Evolutionary conservation across 2,113 vertebrate genomes (phyloP).

Genomic region (Otocyon megalotis): DNA sequence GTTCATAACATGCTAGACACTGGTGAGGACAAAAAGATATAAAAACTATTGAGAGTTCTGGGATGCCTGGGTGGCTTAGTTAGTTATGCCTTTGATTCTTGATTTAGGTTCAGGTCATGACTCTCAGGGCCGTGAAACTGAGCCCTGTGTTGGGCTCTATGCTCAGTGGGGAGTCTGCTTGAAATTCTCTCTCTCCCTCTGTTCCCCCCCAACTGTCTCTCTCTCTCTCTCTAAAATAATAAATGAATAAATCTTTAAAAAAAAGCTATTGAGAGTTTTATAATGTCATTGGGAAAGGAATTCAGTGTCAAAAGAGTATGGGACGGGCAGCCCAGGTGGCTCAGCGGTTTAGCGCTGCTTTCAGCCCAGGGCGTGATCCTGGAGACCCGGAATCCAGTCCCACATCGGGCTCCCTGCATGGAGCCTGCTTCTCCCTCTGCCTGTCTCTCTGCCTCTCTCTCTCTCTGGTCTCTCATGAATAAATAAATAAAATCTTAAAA

Average conservation of each 20-base stretch:
- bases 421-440: too few species aligned
- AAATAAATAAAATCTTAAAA: too few species aligned
- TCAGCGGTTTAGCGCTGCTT: too few species aligned
- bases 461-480: too few species aligned
- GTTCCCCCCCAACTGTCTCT: background rate
- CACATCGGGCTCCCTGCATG: too few species aligned
- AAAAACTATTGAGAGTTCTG: slow-evolving; percentile 1
- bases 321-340: too few species aligned
- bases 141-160: background rate
- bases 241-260: background rate
- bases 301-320: background rate
- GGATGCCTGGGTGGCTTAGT: background rate
- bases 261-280: slow-evolving; percentile 8
- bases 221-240: background rate
- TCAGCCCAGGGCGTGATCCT: too few species aligned
- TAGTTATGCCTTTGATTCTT: background rate
- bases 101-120: background rate
- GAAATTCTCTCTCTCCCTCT: background rate
- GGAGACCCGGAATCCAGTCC: too few species aligned
- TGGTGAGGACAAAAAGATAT: background rate
- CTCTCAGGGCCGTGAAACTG: background rate
- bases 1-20: background rate
- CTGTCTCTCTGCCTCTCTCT: too few species aligned
- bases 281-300: slow-evolving; percentile 27
- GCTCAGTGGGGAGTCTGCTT: background rate